Percentiles rank a stretch among this genome's conserved stretches.
phyloP scores from a whole-genome alignment of 1,140 invertebrate genomes.

The Drosophila simulans region DNA sequence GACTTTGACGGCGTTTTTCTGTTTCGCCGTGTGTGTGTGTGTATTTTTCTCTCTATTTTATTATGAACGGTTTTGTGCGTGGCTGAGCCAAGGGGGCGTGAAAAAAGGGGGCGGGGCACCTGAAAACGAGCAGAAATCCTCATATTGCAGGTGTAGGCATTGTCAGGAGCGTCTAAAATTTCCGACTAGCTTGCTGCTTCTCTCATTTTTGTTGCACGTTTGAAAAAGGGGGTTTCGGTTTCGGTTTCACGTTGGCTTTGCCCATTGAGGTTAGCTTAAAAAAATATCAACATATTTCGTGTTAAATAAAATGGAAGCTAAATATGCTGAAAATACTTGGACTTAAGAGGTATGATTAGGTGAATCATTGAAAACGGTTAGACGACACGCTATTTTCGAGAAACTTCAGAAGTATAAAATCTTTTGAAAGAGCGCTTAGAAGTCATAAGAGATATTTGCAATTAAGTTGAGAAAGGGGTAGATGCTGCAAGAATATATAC shows the following conservation, averaged over 20 bases:
- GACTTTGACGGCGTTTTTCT: conserved; percentile 76
- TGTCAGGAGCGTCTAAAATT: conserved; percentile 47
- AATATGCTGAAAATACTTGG: conserved; percentile 29
- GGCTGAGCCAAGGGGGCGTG: conserved; percentile 14
- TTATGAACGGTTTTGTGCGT: conserved; percentile 81
- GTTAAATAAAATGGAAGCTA: conserved; percentile 36
- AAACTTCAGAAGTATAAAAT: background rate
- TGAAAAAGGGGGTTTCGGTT: conserved; percentile 1
- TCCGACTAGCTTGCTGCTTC: conserved; percentile 25
- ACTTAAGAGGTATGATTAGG: conserved; percentile 12
- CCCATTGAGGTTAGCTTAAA: conserved; percentile 18
- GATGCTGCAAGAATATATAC: background rate
- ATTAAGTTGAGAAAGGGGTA: background rate
- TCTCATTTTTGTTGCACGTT: conserved; percentile 18
- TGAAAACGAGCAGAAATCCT: conserved; percentile 4
- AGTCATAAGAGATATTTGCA: no score
- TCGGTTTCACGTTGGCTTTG: conserved; percentile 23
- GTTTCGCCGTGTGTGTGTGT: conserved; percentile 20
- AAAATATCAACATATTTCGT: conserved; percentile 15
- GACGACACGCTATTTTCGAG: no score
- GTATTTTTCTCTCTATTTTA: conserved; percentile 62
- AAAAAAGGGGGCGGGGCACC: conserved; percentile 2
- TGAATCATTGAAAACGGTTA: background rate
- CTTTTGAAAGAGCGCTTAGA: background rate
- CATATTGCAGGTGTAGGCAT: conserved; percentile 42